A percentile compares a stretch with the other conserved stretches of the same genome.
These are phyloP conservation scores for Lordiphosa mommai DNA, from an alignment of 1,140 invertebrate genomes.

Conservation along the genomic window DNA sequence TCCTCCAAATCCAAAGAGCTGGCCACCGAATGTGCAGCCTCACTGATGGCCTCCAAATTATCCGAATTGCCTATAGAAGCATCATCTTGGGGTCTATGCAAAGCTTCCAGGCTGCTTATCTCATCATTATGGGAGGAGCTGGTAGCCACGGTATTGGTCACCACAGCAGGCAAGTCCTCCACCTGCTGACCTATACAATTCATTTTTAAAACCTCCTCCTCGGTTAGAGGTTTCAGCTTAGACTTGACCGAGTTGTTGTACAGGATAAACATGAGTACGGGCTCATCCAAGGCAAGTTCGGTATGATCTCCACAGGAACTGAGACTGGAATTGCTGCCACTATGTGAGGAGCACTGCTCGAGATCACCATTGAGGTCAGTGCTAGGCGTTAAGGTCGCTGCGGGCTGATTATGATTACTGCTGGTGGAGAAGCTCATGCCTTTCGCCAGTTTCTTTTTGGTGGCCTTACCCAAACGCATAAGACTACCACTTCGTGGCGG, in stretches of 20 bases:
- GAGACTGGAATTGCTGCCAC: slow-evolving; percentile 61
- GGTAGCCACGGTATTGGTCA: slow-evolving; percentile 18
- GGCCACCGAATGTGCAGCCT: slow-evolving; percentile 93
- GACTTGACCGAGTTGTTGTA: slow-evolving; percentile 64
- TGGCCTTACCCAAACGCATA: slow-evolving; percentile 67
- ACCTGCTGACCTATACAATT: slow-evolving; percentile 65
- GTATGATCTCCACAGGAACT: slow-evolving; percentile 42
- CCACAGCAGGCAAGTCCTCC: slow-evolving; percentile 23
- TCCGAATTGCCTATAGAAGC: slow-evolving; percentile 93
- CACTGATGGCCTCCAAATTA: slow-evolving; percentile 95
- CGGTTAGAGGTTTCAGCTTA: slow-evolving; percentile 71
- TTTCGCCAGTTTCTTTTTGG: slow-evolving; percentile 74
- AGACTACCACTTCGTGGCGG: slow-evolving; percentile 46
- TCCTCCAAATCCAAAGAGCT: slow-evolving; percentile 94
- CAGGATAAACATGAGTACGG: slow-evolving; percentile 67
- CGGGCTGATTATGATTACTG: no score
- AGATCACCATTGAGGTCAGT: slow-evolving; percentile 16
- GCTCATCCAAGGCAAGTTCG: slow-evolving; percentile 30
- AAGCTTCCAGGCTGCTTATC: slow-evolving; percentile 59
- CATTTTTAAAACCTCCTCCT: slow-evolving; percentile 79
- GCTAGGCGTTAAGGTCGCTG: no score
- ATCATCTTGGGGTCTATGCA: slow-evolving; percentile 87
- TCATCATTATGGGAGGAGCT: slow-evolving; percentile 66
- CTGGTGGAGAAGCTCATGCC: slow-evolving; percentile 74
- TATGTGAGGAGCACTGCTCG: slow-evolving; percentile 54